phyloP scores from a whole-genome alignment of 2,113 vertebrate genomes.

The Seriola rivoliana region DNA sequence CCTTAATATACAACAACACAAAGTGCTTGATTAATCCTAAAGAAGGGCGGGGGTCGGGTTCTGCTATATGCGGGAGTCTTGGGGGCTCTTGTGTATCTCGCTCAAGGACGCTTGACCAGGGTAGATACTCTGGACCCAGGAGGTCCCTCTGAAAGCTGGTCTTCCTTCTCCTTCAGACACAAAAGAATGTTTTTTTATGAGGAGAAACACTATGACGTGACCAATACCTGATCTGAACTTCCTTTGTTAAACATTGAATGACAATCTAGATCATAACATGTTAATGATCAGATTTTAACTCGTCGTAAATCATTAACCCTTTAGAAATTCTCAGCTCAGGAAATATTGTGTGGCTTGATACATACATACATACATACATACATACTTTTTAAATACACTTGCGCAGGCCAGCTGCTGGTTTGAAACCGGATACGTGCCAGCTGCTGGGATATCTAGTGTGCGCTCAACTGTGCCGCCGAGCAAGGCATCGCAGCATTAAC shows the following conservation, averaged over 20 bases:
- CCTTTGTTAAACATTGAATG: conserved; percentile 13
- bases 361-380: neutral
- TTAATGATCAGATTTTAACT: conserved; percentile 8
- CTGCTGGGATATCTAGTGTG: conserved; percentile 8
- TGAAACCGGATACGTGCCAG: conserved; percentile 7
- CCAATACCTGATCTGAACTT: neutral
- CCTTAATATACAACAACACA: neutral
- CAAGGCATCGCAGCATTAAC: conserved; percentile 31
- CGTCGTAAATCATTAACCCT: conserved; percentile 37
- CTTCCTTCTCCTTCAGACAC: too few species aligned
- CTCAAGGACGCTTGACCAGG: neutral
- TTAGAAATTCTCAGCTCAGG: conserved; percentile 4
- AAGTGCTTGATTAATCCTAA: neutral
- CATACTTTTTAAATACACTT: neutral
- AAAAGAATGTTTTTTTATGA: too few species aligned
- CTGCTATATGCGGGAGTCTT: neutral
- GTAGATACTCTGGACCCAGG: too few species aligned
- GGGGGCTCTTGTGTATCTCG: neutral
- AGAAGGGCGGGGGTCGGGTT: neutral
- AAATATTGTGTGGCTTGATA: neutral
- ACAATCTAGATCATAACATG: neutral
- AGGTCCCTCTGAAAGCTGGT: too few species aligned
- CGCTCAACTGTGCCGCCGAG: conserved; percentile 1
- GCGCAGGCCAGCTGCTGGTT: conserved; percentile 11
- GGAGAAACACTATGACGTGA: neutral